Conservation (phyloP, 2,888 invertebrate genomes). For the Xestia rhomboidea region DNA sequence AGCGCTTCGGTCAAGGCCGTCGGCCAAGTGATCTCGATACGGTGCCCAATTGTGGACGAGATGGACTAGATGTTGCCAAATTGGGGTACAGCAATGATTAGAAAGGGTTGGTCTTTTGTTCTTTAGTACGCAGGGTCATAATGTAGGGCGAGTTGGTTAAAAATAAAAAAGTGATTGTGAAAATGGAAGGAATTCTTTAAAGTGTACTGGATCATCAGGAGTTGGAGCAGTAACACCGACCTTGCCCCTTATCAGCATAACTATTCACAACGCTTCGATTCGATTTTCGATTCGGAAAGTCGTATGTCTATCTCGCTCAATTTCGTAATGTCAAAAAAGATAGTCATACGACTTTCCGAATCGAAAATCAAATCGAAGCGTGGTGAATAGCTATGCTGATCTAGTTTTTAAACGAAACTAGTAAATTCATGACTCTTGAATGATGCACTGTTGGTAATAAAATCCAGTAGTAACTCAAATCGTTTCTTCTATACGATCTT, state of each 20-base stretch:
- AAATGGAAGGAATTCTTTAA: not conserved
- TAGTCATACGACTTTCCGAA: too few relatives aligned
- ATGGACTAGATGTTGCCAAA: slow-evolving; percentile 37
- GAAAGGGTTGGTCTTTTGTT: slow-evolving; percentile 15
- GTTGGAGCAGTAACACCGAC: not conserved
- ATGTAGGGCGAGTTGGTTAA: not conserved
- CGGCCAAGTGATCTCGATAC: slow-evolving; percentile 55
- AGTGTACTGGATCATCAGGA: not conserved
- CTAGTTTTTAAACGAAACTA: not conserved
- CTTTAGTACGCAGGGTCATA: not conserved
- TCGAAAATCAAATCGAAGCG: too few relatives aligned
- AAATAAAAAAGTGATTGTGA: not conserved
- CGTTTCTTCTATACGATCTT: not conserved
- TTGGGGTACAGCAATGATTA: slow-evolving; percentile 21
- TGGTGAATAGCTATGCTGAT: too few relatives aligned
- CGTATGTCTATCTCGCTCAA: too few relatives aligned
- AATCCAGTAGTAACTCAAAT: not conserved
- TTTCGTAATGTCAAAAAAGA: too few relatives aligned
- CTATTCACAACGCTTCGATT: too few relatives aligned
- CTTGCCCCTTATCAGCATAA: too few relatives aligned
- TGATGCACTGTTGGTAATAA: not conserved
- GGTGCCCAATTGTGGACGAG: slow-evolving; percentile 40
- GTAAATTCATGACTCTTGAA: not conserved
- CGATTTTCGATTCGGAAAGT: too few relatives aligned
- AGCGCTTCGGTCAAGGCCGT: slow-evolving; percentile 65